These are phyloP conservation scores for Jaculus jaculus DNA, from an alignment of 2,113 vertebrate species.

Conservation along the genomic window DNA sequence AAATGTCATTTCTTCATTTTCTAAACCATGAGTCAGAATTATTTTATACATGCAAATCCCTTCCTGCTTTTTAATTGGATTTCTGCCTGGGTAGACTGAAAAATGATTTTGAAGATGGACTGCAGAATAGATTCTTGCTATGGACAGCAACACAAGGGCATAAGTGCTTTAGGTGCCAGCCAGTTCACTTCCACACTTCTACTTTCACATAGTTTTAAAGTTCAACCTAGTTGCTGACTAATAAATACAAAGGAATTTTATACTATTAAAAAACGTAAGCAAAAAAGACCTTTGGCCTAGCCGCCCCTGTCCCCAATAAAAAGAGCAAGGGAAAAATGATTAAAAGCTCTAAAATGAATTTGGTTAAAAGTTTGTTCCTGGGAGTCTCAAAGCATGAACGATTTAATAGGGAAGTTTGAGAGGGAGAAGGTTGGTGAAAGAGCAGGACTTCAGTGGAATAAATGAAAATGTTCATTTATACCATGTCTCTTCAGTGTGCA, in stretches of 20 bases:
- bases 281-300: background rate
- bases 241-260: constrained; percentile 66
- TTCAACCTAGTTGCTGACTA: constrained; percentile 56
- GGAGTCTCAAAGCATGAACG: constrained; percentile 38
- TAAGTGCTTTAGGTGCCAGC: background rate
- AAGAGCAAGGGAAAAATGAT: constrained; percentile 39
- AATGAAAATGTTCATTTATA: background rate
- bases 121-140: constrained; percentile 57
- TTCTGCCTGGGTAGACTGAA: constrained; percentile 61
- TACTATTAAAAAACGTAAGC: background rate
- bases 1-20: constrained; percentile 61
- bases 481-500: background rate
- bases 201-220: constrained; percentile 42
- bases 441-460: constrained; percentile 1
- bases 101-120: constrained; percentile 75
- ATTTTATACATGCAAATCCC: constrained; percentile 62
- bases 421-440: background rate
- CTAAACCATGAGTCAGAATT: constrained; percentile 61
- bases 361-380: background rate
- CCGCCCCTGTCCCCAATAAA: too few relatives aligned
- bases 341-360: constrained; percentile 28
- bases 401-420: background rate
- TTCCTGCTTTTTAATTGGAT: constrained; percentile 77
- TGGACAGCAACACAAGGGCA: constrained; percentile 42
- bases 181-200: constrained; percentile 33